Base-by-base conservation (phyloP, 2,888 invertebrate species). In the Hypselothyrea guttata region DNA sequence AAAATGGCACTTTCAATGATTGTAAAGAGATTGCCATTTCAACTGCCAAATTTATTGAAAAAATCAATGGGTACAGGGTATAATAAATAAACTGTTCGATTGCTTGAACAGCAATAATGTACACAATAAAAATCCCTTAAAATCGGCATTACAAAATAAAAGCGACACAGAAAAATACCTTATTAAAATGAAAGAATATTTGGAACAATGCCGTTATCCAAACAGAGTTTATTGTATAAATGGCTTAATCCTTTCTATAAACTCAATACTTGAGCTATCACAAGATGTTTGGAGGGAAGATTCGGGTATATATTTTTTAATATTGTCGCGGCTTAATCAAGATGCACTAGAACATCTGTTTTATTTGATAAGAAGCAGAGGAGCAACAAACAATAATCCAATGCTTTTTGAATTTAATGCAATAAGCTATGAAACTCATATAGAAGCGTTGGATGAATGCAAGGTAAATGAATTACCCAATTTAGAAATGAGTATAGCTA, bases 351-450 rank as follows among this genome's bases (percentile, higher is more conserved):
- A 55, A 12, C 22, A 42, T 33, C 9, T 31, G 8, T 55, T 56
- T 15, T 44, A 49, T 30, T 31, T 49, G 31, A 44, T 56, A 37
- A 44, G 35, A 42, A 48, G 42, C 18, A 44, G 31, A 44, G 38
- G 44, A n/a, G 48, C 7, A 0, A 56, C 44, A 2, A 56, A 38
- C 11, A 56, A 56, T 22, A 49, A 49, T 38, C 55, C 37, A 16
- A 55, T 48, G 47, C 22, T n/a, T n/a, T n/a, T n/a, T n/a, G n/a
- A n/a, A n/a, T n/a, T n/a, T n/a, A n/a, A n/a, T n/a, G n/a, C n/a
- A n/a, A n/a, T n/a, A n/a, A n/a, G n/a, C n/a, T n/a, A n/a, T n/a
- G n/a, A n/a, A n/a, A n/a, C n/a, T n/a, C n/a, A n/a, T n/a, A n/a
- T n/a, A n/a, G n/a, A n/a, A n/a, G n/a, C n/a, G n/a, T n/a, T n/a